Conservation (phyloP, 2,113 vertebrate genomes). For the Cathartes aura region DNA sequence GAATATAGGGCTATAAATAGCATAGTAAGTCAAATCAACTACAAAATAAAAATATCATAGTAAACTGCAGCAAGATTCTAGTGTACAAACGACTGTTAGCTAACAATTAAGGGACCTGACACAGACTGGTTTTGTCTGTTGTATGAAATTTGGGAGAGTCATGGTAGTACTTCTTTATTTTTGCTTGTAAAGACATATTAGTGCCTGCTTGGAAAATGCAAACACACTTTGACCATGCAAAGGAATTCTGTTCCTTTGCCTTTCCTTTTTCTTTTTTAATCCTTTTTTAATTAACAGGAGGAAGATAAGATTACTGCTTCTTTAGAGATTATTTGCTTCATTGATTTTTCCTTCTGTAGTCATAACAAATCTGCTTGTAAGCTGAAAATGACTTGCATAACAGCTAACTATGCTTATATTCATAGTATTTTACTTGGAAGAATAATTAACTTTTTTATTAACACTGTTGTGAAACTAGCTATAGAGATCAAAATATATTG, state of each 20-base stretch:
- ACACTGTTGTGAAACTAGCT: not conserved
- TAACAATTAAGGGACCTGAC: not conserved
- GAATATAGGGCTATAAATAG: not conserved
- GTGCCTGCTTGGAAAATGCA: not conserved
- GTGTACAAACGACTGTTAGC: not conserved
- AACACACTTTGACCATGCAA: rapidly evolving
- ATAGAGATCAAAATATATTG: not conserved
- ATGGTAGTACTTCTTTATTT: not conserved
- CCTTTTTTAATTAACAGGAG: not conserved
- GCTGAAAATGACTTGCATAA: not conserved
- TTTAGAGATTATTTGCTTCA: not conserved
- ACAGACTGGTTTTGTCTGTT: not conserved
- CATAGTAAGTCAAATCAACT: not conserved
- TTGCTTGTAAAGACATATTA: not conserved
- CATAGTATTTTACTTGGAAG: not conserved
- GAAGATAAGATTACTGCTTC: not conserved
- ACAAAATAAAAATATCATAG: not conserved
- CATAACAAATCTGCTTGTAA: not conserved
- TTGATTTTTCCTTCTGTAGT: not conserved
- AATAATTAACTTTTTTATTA: not conserved
- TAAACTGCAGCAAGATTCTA: not conserved
- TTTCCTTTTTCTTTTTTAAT: not conserved
- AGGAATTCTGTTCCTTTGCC: not conserved
- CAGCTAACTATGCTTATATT: not conserved
- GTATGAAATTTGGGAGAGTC: not conserved